Conservation (phyloP, 2,113 vertebrate species). For the Ginglymostoma cirratum region DNA sequence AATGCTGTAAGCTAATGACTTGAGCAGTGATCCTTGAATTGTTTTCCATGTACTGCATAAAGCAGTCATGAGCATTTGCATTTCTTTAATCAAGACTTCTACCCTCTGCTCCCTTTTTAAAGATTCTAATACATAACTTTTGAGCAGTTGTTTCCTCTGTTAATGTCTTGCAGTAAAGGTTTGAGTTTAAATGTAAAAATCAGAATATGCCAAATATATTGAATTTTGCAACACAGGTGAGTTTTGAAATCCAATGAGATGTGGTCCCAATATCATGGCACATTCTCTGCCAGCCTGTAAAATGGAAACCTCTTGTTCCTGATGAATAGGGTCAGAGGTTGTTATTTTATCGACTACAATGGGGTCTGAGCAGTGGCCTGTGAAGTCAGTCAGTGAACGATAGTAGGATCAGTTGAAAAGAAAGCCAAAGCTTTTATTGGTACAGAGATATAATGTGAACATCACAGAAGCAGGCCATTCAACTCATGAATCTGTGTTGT, state of each 20-base stretch:
- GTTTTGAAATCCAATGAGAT: background rate
- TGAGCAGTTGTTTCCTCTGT: background rate
- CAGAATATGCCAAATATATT: background rate
- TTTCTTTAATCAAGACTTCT: background rate
- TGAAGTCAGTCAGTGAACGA: background rate
- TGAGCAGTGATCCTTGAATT: background rate
- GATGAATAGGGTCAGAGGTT: background rate
- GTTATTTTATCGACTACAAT: background rate
- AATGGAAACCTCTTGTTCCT: background rate
- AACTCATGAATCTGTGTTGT: background rate
- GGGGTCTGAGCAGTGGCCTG: background rate
- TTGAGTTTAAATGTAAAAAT: background rate
- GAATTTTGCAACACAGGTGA: background rate
- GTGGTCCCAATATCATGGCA: background rate
- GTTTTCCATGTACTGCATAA: too few species aligned
- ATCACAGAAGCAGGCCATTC: background rate
- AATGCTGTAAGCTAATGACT: background rate
- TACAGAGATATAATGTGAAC: background rate
- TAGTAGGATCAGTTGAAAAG: background rate
- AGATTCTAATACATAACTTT: background rate
- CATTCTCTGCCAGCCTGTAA: background rate
- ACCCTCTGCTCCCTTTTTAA: background rate
- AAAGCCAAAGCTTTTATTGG: background rate
- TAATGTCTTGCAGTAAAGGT: background rate
- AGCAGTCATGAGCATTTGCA: too few species aligned